phyloP scores from a whole-genome alignment of 1,140 invertebrate species.

The Apis florea region DNA sequence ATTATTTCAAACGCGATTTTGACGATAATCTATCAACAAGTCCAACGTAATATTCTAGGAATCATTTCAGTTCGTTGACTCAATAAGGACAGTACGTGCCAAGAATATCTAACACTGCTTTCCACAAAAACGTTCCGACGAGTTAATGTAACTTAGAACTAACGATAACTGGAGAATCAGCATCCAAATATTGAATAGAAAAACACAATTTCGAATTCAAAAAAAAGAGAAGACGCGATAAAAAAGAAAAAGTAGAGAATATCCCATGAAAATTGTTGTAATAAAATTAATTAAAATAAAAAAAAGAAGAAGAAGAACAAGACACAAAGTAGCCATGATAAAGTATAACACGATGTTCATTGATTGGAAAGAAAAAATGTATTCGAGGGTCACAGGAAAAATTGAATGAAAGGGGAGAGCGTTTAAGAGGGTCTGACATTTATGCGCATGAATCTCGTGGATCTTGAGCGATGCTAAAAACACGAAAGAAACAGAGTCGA shows the following conservation, averaged over 20 bases:
- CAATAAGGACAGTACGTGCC: conserved; percentile 15
- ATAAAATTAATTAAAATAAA: no score
- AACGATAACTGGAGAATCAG: no score
- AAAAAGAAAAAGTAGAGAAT: background rate
- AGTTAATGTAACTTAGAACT: background rate
- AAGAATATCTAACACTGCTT: conserved; percentile 2
- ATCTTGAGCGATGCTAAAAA: background rate
- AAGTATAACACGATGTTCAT: background rate
- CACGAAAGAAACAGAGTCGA: conserved; percentile 16
- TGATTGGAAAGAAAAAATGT: background rate
- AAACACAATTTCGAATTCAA: background rate
- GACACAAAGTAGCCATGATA: background rate
- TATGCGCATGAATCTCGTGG: conserved; percentile 1
- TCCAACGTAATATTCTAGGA: conserved; percentile 19
- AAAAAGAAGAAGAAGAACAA: no score
- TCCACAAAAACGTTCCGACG: background rate
- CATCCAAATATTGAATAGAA: background rate
- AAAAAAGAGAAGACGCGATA: background rate
- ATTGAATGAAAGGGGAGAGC: background rate
- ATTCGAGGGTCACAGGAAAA: background rate
- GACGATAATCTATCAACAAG: conserved; percentile 6
- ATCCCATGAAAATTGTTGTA: no score
- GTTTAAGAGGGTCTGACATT: background rate
- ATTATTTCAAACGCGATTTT: background rate
- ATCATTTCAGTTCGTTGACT: conserved; percentile 27